phyloP scores from a whole-genome alignment of 2,888 invertebrate genomes.

The Rhopalosiphum nymphaeae region DNA sequence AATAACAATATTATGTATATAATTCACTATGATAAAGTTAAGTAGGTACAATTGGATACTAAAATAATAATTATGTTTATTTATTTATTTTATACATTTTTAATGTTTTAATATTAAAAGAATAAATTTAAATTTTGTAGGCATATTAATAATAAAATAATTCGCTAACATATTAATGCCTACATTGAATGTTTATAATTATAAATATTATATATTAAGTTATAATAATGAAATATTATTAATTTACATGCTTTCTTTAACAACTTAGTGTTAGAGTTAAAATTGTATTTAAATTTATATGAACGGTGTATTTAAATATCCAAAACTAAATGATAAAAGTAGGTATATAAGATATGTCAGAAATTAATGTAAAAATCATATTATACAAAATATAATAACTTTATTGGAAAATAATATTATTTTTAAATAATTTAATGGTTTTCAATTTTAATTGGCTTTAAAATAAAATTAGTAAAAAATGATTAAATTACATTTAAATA shows the following conservation, averaged over 20 bases:
- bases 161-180: slow-evolving; percentile 21
- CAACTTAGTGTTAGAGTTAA: not conserved
- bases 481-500: not conserved
- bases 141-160: slow-evolving; percentile 5
- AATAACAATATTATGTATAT: slow-evolving; percentile 18
- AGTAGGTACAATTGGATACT: not conserved
- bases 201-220: not conserved
- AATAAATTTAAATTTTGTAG: not conserved
- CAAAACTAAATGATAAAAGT: not conserved
- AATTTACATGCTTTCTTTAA: not conserved
- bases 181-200: not conserved
- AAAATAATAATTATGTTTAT: not conserved
- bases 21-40: slow-evolving; percentile 18
- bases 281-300: not conserved
- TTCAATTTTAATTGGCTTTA: not conserved
- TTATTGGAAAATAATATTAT: not conserved
- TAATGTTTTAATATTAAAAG: not conserved
- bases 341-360: not conserved
- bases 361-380: not conserved
- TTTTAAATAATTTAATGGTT: not conserved
- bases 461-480: not conserved
- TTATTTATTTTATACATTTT: not conserved
- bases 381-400: not conserved
- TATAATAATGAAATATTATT: slow-evolving; percentile 24
- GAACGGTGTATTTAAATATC: not conserved